Evolutionary conservation across 2,888 invertebrate species (phyloP).

Genomic region (Caenorhabditis becei): DNA sequence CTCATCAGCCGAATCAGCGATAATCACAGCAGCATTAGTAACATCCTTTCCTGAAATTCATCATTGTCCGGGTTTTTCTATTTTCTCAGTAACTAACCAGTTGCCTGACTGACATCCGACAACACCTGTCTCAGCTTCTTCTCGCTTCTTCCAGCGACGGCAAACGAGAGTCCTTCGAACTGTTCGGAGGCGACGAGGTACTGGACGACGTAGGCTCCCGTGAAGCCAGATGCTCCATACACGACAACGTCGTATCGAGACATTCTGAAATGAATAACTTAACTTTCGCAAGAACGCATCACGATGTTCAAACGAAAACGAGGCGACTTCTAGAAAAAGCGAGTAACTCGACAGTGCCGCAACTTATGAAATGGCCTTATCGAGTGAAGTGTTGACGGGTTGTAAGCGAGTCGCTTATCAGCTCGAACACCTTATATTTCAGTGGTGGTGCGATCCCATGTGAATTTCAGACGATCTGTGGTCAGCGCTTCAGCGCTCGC

Average conservation of each 20-base stretch:
- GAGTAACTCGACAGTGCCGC: constrained; percentile 11
- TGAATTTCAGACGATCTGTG: constrained; percentile 29
- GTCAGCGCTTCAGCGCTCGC: constrained; percentile 17
- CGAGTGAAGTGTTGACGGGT: constrained; percentile 18
- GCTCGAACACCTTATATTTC: constrained; percentile 41
- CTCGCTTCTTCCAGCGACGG: constrained; percentile 89
- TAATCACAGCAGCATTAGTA: constrained; percentile 85
- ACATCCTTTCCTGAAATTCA: constrained; percentile 71
- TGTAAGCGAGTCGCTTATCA: constrained; percentile 23
- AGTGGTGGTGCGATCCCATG: constrained; percentile 56
- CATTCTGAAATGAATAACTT: constrained; percentile 36
- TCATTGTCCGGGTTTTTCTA: not conserved
- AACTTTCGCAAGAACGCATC: not conserved
- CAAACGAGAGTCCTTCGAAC: constrained; percentile 87
- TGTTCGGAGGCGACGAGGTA: constrained; percentile 83
- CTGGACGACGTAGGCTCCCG: constrained; percentile 90
- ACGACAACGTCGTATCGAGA: constrained; percentile 87
- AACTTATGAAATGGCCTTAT: constrained; percentile 30
- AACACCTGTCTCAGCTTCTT: constrained; percentile 85
- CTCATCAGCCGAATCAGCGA: constrained; percentile 89
- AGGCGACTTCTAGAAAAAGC: not conserved
- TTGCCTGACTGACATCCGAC: constrained; percentile 82
- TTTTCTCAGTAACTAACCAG: constrained; percentile 82
- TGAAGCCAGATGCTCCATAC: constrained; percentile 95
- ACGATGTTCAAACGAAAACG: not conserved